Evolutionary conservation across 2,888 invertebrate genomes (phyloP).

Genomic region (Xestia sexstrigata): DNA sequence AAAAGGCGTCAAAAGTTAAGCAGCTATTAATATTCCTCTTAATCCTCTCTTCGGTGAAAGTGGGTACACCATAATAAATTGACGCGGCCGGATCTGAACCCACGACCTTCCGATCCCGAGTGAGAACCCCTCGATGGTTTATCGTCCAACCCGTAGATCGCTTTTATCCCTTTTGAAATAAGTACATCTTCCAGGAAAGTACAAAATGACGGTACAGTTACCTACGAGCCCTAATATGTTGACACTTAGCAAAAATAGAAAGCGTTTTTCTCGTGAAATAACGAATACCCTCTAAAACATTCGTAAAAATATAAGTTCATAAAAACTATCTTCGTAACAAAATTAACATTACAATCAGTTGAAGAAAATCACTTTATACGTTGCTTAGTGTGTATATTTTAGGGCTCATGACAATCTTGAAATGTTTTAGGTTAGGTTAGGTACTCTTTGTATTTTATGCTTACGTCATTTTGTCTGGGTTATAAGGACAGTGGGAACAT

Average conservation of each 20-base stretch:
- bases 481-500: neutral
- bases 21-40: conserved; percentile 21
- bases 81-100: conserved; percentile 36
- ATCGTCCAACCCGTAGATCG: conserved; percentile 29
- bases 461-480: neutral
- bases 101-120: conserved; percentile 34
- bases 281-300: neutral
- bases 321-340: neutral
- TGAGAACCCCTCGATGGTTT: conserved; percentile 36
- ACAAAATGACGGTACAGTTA: neutral
- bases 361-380: neutral
- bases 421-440: neutral
- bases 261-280: neutral
- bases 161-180: conserved; percentile 42
- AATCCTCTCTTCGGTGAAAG: conserved; percentile 11
- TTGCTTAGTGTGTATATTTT: neutral
- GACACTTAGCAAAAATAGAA: neutral
- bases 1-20: conserved; percentile 2
- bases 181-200: conserved; percentile 39
- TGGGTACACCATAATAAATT: conserved; percentile 53
- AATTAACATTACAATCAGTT: neutral
- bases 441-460: conserved; percentile 9
- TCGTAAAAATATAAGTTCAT: no score
- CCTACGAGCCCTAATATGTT: neutral
- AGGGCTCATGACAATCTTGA: neutral